Percentiles rank a stretch among this genome's conserved stretches.
Conservation (phyloP, 2,888 invertebrate genomes). For the Agrochola lychnidis region DNA sequence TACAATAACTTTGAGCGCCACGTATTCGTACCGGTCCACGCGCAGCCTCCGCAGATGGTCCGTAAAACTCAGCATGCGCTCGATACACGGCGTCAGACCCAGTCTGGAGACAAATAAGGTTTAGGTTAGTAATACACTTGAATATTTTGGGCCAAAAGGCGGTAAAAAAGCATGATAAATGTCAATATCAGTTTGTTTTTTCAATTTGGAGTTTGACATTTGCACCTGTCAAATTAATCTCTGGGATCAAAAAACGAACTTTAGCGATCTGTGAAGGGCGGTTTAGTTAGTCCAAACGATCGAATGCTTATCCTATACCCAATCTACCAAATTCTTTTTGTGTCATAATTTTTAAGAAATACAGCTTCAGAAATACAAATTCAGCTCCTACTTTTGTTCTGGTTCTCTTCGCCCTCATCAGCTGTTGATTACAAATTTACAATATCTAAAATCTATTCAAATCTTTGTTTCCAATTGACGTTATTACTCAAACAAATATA, state of each 20-base stretch:
- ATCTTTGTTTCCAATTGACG: not conserved
- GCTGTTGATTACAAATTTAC: no score
- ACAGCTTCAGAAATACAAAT: no score
- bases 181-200: not conserved
- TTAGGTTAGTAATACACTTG: not conserved
- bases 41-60: constrained; percentile 97
- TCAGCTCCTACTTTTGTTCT: no score
- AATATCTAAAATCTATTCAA: no score
- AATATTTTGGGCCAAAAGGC: not conserved
- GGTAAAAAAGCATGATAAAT: not conserved
- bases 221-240: no score
- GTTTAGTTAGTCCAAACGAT: not conserved
- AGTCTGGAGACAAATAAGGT: constrained; percentile 86
- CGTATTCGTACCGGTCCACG: constrained; percentile 98
- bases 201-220: no score
- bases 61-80: constrained; percentile 98
- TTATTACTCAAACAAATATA: not conserved
- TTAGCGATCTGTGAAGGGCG: not conserved
- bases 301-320: not conserved
- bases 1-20: constrained; percentile 98
- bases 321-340: not conserved
- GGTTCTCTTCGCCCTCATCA: no score
- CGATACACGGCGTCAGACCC: constrained; percentile 96
- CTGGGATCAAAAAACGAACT: no score
- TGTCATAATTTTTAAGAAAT: no score